Evolutionary conservation across 1,140 invertebrate species (phyloP), one percentile per base, ranked within the genome.

Genomic region (Varroa destructor): DNA sequence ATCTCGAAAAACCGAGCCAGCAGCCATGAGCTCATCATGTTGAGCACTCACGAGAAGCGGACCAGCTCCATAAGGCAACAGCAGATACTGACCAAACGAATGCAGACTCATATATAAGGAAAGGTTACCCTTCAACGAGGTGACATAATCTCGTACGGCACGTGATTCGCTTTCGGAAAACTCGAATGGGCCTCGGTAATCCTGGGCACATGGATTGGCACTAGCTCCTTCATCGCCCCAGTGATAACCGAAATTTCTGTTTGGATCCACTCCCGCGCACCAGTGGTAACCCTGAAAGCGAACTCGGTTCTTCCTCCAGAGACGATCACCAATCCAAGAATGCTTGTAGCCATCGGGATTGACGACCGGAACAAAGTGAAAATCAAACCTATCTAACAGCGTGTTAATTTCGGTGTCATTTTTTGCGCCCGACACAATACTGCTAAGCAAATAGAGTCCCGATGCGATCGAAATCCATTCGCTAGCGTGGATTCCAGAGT

Each of bases 381-480:
- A 85, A 73, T 83, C 79, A 71, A 81, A 79, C 37, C 77, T 74
- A 56, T 81, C 78, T 56, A 82, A 55, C 42, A 82, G 71, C 4
- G 76, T 73, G 40, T 54, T 70, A 5, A 81, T 73, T 42, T 76
- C 74, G 1, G 76, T 56, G 71, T 80, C 79, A 1, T 70, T 73
- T 10, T 76, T 74, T 61, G 78, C 80, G 8, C 76, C 74, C 14
- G 73, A 75, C 1, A 88, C 84, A 67, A 94, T 79, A 78, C 90
- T 86, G 76, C 87, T 87, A 43, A 91, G 83, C 36, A 93, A 86
- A 77, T 86, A 93, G 37, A 89, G 86, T 10, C 89, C 87, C 0
- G 88, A 87, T 0, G 91, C 89, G 1, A 89, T 87, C 67, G 89
- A 86, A 72, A 95, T 91, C 91, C 92, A 95, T 81, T 95, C 91